phyloP scores from a whole-genome alignment of 2,797 vertebrate genomes.

The Erpetoichthys calabaricus region DNA sequence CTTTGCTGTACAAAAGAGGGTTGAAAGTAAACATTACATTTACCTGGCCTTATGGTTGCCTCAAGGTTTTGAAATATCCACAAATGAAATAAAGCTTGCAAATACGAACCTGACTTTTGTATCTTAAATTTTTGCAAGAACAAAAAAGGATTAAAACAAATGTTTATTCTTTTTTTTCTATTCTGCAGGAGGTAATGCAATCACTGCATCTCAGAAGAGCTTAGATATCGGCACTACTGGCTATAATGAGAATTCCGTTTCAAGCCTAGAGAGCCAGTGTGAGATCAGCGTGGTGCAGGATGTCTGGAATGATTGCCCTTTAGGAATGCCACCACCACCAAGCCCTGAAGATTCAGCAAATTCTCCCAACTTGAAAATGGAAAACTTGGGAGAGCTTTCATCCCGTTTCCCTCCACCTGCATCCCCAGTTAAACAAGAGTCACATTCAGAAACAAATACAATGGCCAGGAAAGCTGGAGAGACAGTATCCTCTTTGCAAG shows the following conservation, averaged over 20 bases:
- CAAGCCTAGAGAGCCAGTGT: constrained; percentile 27
- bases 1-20: too few relatives aligned
- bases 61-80: too few relatives aligned
- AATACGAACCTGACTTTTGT: too few relatives aligned
- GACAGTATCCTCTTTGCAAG: constrained; percentile 8
- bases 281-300: constrained; percentile 17
- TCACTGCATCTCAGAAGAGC: too few relatives aligned
- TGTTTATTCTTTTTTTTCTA: too few relatives aligned
- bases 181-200: too few relatives aligned
- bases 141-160: too few relatives aligned
- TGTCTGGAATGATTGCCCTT: neutral
- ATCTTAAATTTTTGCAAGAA: too few relatives aligned
- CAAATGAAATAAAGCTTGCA: too few relatives aligned
- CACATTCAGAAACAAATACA: constrained; percentile 19
- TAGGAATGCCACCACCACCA: neutral
- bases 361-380: neutral
- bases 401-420: constrained; percentile 24
- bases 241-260: constrained; percentile 7
- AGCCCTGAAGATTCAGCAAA: constrained; percentile 2
- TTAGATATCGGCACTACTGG: rapidly evolving
- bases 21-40: too few relatives aligned
- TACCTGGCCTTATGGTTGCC: too few relatives aligned
- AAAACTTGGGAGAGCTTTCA: constrained; percentile 17
- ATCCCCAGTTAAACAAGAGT: constrained; percentile 17
- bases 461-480: constrained; percentile 1